Percentiles rank a stretch among this genome's conserved stretches.
Conservation (phyloP, 2,113 vertebrate species). For the Lagopus muta region DNA sequence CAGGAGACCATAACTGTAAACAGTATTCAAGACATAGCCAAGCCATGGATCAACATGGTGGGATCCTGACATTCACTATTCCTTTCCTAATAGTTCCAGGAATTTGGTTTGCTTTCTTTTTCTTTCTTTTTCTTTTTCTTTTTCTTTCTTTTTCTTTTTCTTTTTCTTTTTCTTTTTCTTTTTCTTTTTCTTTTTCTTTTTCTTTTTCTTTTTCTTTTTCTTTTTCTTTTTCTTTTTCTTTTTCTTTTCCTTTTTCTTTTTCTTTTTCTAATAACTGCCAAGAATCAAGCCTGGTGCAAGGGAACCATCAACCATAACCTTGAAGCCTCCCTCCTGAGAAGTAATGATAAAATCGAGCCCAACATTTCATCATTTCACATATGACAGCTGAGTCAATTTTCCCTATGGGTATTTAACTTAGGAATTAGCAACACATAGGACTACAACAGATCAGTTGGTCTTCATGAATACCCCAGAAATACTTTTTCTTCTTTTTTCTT, state of each 20-base stretch:
- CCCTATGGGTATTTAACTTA: background rate
- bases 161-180: too few relatives aligned
- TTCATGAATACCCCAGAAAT: background rate
- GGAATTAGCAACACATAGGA: background rate
- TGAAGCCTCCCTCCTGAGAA: background rate
- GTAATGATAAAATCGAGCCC: background rate
- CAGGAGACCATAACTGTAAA: background rate
- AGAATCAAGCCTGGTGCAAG: background rate
- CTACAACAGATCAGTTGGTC: background rate
- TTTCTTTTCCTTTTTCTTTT: background rate
- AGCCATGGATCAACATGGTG: background rate
- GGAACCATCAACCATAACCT: background rate
- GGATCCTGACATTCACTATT: background rate
- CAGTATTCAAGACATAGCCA: background rate
- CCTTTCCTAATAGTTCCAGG: background rate
- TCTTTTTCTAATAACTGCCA: background rate
- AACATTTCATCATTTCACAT: background rate
- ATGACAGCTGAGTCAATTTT: background rate
- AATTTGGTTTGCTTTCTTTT: background rate
- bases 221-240: too few relatives aligned
- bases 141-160: too few relatives aligned
- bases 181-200: too few relatives aligned
- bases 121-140: too few relatives aligned
- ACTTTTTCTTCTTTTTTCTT: background rate
- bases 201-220: too few relatives aligned